phyloP scores from a whole-genome alignment of 2,888 invertebrate genomes.

The Cenopis cana region DNA sequence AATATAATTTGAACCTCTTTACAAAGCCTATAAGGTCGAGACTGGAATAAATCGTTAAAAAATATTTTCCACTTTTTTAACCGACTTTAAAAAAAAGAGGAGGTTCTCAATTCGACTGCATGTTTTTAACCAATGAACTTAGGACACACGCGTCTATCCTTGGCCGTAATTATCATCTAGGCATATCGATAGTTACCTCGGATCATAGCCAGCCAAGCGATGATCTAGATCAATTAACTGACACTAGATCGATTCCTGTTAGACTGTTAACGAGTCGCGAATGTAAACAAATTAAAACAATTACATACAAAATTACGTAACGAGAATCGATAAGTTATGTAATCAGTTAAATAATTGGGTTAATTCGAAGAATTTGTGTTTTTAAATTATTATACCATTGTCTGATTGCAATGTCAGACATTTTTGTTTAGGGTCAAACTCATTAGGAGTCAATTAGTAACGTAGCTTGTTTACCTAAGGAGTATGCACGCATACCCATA shows the following conservation, averaged over 20 bases:
- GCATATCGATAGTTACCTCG: neutral
- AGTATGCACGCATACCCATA: too few relatives aligned
- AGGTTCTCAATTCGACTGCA: too few relatives aligned
- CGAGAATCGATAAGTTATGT: neutral
- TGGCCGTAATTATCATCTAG: neutral
- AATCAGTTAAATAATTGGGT: neutral
- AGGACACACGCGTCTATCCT: neutral
- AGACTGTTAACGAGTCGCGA: neutral
- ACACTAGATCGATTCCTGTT: slow-evolving; percentile 18
- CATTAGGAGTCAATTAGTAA: too few relatives aligned
- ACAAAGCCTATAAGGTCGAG: too few relatives aligned
- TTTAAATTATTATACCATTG: too few relatives aligned
- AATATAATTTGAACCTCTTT: too few relatives aligned
- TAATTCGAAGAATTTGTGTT: neutral
- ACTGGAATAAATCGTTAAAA: too few relatives aligned
- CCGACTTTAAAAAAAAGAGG: too few relatives aligned
- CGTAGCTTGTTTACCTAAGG: too few relatives aligned
- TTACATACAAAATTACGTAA: slow-evolving; percentile 1
- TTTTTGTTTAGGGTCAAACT: too few relatives aligned
- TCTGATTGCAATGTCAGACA: too few relatives aligned
- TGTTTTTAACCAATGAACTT: neutral
- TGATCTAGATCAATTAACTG: slow-evolving; percentile 17
- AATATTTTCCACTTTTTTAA: too few relatives aligned
- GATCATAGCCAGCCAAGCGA: neutral
- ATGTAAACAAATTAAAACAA: slow-evolving; percentile 28